A percentile compares a stretch with the other conserved stretches of the same genome.
phyloP scores from a whole-genome alignment of 2,797 vertebrate genomes.

The Glyptemys insculpta region DNA sequence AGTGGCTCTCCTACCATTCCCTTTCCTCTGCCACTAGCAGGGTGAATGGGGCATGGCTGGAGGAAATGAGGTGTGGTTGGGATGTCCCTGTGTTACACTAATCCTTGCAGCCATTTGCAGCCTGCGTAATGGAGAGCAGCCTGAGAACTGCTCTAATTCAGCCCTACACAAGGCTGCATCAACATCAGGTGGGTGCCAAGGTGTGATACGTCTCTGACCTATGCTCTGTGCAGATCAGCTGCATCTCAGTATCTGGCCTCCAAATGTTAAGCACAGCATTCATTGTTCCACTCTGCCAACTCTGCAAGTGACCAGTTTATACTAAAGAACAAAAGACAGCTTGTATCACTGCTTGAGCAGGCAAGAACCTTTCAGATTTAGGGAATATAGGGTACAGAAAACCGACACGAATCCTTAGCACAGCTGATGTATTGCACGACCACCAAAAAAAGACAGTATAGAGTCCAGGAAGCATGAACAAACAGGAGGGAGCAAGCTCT shows the following conservation, averaged over 20 bases:
- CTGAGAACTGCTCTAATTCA: background rate
- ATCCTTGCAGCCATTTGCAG: background rate
- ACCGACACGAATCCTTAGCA: too few relatives aligned
- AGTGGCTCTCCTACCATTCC: background rate
- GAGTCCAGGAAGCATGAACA: background rate
- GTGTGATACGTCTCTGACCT: too few relatives aligned
- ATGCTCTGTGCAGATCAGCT: too few relatives aligned
- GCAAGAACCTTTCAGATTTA: too few relatives aligned
- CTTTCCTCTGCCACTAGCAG: background rate
- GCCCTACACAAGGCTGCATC: too few relatives aligned
- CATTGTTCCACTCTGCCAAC: too few relatives aligned
- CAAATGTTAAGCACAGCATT: too few relatives aligned
- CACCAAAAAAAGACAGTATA: background rate
- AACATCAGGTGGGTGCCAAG: too few relatives aligned
- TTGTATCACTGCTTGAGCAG: background rate
- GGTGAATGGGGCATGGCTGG: background rate
- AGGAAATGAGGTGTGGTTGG: rapidly evolving
- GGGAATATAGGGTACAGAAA: too few relatives aligned
- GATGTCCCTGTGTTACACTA: background rate
- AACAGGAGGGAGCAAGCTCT: background rate
- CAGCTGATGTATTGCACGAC: too few relatives aligned
- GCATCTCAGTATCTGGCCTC: too few relatives aligned
- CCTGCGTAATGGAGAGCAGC: background rate
- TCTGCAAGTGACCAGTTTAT: background rate
- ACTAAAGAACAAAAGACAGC: background rate